phyloP scores from a whole-genome alignment of 2,888 invertebrate species.

The Pachliopta kotzebuea region DNA sequence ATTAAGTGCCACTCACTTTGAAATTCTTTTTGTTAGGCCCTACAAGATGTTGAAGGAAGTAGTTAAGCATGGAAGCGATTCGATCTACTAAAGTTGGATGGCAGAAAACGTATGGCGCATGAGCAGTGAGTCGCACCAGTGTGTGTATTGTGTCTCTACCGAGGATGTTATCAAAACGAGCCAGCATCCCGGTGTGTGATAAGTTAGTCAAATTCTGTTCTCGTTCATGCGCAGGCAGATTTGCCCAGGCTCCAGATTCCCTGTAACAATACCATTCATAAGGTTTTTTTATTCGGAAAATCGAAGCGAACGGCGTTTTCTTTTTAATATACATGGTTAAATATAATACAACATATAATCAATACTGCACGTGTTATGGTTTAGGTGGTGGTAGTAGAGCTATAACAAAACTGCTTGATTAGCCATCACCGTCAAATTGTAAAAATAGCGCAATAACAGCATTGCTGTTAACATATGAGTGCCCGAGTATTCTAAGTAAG shows the following conservation, averaged over 20 bases:
- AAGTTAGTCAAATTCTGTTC: conserved; percentile 87
- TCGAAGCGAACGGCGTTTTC: too few species aligned
- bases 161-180: conserved; percentile 95
- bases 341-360: too few species aligned
- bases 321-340: too few species aligned
- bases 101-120: conserved; percentile 90
- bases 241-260: conserved; percentile 88
- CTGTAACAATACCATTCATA: conserved; percentile 51
- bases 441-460: too few species aligned
- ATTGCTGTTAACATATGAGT: too few species aligned
- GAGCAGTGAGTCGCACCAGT: conserved; percentile 87
- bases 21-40: conserved; percentile 96
- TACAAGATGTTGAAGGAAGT: conserved; percentile 93
- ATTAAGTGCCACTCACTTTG: conserved; percentile 82
- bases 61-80: conserved; percentile 97
- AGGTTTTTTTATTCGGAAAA: not conserved
- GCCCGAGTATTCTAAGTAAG: too few species aligned
- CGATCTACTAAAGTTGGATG: conserved; percentile 95
- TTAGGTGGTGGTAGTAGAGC: too few species aligned
- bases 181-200: conserved; percentile 89
- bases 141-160: conserved; percentile 93
- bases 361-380: too few species aligned
- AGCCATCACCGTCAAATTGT: too few species aligned
- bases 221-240: conserved; percentile 84
- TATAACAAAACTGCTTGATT: too few species aligned